Percentiles rank a stretch among this genome's conserved stretches.
These are phyloP conservation scores for Nematostella vectensis DNA, from an alignment of 92 coral and sea anemone species.

Conservation along the genomic window DNA sequence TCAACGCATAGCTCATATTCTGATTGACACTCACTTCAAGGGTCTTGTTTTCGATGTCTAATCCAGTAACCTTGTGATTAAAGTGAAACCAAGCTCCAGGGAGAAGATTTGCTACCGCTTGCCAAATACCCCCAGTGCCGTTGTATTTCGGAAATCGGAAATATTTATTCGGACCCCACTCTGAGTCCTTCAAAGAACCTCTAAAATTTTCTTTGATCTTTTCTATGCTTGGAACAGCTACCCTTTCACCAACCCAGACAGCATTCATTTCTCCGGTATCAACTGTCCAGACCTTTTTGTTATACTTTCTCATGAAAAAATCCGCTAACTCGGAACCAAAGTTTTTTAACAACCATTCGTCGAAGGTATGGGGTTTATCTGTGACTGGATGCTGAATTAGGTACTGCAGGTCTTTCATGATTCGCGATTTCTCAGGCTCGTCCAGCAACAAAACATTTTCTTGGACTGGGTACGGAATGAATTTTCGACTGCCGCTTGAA, in stretches of 20 bases:
- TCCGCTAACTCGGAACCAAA: slow-evolving; percentile 44
- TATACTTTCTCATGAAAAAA: slow-evolving; percentile 53
- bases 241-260: slow-evolving; percentile 56
- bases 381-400: slow-evolving; percentile 8
- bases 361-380: no score
- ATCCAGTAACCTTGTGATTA: slow-evolving; percentile 19
- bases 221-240: slow-evolving; percentile 46
- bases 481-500: slow-evolving; percentile 36
- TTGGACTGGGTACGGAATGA: slow-evolving; percentile 55
- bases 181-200: slow-evolving; percentile 11
- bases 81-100: slow-evolving; percentile 37
- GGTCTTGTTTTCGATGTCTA: slow-evolving; percentile 18
- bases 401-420: slow-evolving; percentile 28
- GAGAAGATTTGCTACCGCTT: slow-evolving; percentile 29
- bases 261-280: slow-evolving; percentile 49
- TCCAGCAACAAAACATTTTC: slow-evolving; percentile 43
- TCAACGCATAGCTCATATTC: background rate
- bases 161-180: slow-evolving; percentile 51
- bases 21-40: slow-evolving; percentile 2
- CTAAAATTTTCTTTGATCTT: slow-evolving; percentile 41
- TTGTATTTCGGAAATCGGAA: slow-evolving; percentile 44
- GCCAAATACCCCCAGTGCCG: slow-evolving; percentile 61
- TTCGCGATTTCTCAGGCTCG: slow-evolving; percentile 16
- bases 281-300: slow-evolving; percentile 55
- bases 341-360: slow-evolving; percentile 45